Evolutionary conservation across 2,797 vertebrate genomes (phyloP).

Genomic region (Lutjanus campechanus): DNA sequence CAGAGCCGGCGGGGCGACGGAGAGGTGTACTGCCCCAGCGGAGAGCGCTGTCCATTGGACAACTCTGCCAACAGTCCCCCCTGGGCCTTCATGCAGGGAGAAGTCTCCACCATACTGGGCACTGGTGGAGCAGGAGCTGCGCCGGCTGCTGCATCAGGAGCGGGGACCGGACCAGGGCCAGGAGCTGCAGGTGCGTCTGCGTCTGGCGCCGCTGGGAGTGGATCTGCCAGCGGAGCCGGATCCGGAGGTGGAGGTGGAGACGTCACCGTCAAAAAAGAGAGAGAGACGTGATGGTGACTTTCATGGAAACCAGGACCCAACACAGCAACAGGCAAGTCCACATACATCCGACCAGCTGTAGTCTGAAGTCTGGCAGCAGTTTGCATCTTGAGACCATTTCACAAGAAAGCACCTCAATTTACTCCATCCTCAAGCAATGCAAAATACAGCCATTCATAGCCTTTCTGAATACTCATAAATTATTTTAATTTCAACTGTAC

Average conservation of each 20-base stretch:
- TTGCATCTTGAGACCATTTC: neutral
- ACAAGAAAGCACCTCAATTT: neutral
- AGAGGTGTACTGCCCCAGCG: slow-evolving; percentile 90
- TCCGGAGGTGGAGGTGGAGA: slow-evolving; percentile 63
- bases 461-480: neutral
- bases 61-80: slow-evolving; percentile 87
- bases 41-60: slow-evolving; percentile 88
- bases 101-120: slow-evolving; percentile 88
- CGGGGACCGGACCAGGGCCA: slow-evolving; percentile 38
- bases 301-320: slow-evolving; percentile 40
- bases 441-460: neutral
- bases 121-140: slow-evolving; percentile 56
- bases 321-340: slow-evolving; percentile 63
- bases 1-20: slow-evolving; percentile 84
- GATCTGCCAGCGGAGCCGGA: slow-evolving; percentile 62
- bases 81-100: slow-evolving; percentile 91
- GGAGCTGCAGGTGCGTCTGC: slow-evolving; percentile 64
- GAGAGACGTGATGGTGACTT: slow-evolving; percentile 77
- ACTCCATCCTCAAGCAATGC: neutral
- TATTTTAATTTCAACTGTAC: neutral
- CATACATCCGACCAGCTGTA: neutral
- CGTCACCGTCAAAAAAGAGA: slow-evolving; percentile 81
- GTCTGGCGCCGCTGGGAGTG: slow-evolving; percentile 59
- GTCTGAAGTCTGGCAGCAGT: neutral
- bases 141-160: slow-evolving; percentile 69